phyloP scores from a whole-genome alignment of 2,888 invertebrate genomes.

The Cerceris rybyensis region DNA sequence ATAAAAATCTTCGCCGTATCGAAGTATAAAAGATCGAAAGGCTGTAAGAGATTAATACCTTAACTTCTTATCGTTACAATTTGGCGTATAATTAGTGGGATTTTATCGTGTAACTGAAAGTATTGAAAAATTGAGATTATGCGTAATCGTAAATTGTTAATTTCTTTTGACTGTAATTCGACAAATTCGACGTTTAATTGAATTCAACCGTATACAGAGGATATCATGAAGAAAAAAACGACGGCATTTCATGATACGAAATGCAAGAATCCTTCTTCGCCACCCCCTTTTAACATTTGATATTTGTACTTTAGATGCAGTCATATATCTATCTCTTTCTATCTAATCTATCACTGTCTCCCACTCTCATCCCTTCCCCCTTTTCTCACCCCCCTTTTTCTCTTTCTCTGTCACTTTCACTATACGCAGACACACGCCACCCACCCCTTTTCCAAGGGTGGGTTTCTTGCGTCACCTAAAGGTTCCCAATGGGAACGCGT shows the following conservation, averaged over 20 bases:
- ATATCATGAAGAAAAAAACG: slow-evolving; percentile 32
- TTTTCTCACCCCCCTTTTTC: neutral
- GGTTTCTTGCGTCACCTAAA: slow-evolving; percentile 14
- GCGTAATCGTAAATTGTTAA: neutral
- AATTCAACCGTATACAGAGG: slow-evolving; percentile 36
- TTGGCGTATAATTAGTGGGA: neutral
- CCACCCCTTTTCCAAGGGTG: slow-evolving; percentile 6
- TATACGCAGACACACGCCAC: slow-evolving; percentile 20
- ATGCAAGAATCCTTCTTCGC: slow-evolving; percentile 34
- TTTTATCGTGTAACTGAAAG: neutral
- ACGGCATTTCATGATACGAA: slow-evolving; percentile 45
- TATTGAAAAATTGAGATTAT: neutral
- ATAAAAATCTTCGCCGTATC: neutral
- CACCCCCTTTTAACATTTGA: slow-evolving; percentile 33
- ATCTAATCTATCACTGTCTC: slow-evolving; percentile 13
- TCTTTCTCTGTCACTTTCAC: slow-evolving; percentile 16
- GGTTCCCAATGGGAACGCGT: slow-evolving; percentile 36
- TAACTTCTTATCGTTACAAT: too few relatives aligned
- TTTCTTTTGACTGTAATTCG: neutral
- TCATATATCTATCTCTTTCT: slow-evolving; percentile 26
- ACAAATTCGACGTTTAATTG: neutral
- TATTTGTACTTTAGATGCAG: slow-evolving; percentile 53
- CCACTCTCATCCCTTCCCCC: slow-evolving; percentile 7
- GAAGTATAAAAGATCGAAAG: neutral
- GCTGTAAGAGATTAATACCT: too few relatives aligned